These are phyloP conservation scores for Apis cerana DNA, from an alignment of 1,140 invertebrate species.

Conservation along the genomic window DNA sequence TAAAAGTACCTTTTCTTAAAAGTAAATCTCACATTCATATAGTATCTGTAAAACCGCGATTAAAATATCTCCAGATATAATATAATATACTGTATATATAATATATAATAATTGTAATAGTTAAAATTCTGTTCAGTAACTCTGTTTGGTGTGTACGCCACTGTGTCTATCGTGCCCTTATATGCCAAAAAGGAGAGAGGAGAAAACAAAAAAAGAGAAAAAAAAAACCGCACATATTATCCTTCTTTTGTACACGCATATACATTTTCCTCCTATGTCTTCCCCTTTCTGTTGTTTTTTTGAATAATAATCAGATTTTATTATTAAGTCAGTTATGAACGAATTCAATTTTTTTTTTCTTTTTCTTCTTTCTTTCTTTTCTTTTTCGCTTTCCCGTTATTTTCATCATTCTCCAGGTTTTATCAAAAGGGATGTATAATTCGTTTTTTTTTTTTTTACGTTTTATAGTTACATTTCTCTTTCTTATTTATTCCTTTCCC, in stretches of 20 bases:
- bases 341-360: neutral
- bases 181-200: neutral
- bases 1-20: slow-evolving; percentile 69
- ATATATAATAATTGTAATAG: slow-evolving; percentile 67
- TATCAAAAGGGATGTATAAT: slow-evolving; percentile 37
- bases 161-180: slow-evolving; percentile 30
- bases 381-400: no score
- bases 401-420: slow-evolving; percentile 6
- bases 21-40: slow-evolving; percentile 76
- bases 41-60: slow-evolving; percentile 77
- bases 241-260: neutral
- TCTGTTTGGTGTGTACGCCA: slow-evolving; percentile 48
- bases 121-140: slow-evolving; percentile 73
- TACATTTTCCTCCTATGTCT: neutral
- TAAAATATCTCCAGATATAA: slow-evolving; percentile 77
- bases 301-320: slow-evolving; percentile 27
- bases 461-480: neutral
- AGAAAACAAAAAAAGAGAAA: neutral
- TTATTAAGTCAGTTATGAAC: neutral
- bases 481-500: neutral
- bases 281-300: neutral
- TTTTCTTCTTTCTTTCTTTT: neutral
- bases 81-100: slow-evolving; percentile 62
- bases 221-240: slow-evolving; percentile 22
- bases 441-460: neutral